phyloP scores from a whole-genome alignment of 2,113 vertebrate genomes.

The Rostratula benghalensis region DNA sequence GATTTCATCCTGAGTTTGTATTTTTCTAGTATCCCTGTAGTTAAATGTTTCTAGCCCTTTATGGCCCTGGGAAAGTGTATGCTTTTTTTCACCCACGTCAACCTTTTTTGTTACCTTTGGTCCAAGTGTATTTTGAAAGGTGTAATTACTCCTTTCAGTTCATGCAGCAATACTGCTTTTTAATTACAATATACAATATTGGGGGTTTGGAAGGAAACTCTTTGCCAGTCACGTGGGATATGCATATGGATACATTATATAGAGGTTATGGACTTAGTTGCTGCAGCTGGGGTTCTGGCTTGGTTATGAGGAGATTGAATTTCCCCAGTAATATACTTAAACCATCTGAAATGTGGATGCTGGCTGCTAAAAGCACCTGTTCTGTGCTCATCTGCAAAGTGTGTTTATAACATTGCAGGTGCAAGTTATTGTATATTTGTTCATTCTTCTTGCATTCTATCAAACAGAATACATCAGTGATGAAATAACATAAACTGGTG shows the following conservation, averaged over 20 bases:
- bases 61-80: rapidly evolving
- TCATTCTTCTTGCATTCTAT: not conserved
- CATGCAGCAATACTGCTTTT: not conserved
- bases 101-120: not conserved
- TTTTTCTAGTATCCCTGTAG: not conserved
- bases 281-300: not conserved
- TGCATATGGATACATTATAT: rapidly evolving
- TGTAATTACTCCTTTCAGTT: not conserved
- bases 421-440: not conserved
- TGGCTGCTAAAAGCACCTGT: not conserved
- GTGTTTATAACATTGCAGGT: not conserved
- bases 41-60: not conserved
- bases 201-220: not conserved
- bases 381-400: not conserved
- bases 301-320: not conserved
- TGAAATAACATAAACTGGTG: not conserved
- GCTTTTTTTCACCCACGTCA: not conserved
- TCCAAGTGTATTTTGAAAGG: not conserved
- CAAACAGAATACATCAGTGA: not conserved
- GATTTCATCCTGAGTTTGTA: not conserved
- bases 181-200: too few species aligned
- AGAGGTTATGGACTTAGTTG: not conserved
- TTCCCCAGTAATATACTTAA: not conserved
- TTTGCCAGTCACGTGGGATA: rapidly evolving
- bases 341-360: not conserved